Base-by-base conservation (phyloP, 2,888 invertebrate species). In the Unio delphinus region DNA sequence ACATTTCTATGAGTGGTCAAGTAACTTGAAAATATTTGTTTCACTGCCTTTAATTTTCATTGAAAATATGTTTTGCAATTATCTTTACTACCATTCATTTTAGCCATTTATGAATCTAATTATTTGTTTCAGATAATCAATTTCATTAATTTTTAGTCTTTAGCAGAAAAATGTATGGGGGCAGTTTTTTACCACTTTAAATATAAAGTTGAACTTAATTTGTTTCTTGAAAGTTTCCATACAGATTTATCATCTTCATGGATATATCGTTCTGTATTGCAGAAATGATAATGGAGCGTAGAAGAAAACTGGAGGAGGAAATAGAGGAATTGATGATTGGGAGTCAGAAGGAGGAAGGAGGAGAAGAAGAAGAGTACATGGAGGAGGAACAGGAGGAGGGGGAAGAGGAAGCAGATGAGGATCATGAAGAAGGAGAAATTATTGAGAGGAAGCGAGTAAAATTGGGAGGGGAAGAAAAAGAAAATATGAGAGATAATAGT, bases 241-340 rank as follows among this genome's bases (percentile, higher is more conserved):
- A 4, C 11, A 45, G 15, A 45, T 45, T 45, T 11, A 28, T 23
- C 30, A 57, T 28, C 28, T n/a, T 59, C 20, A 55, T 61, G 17
- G 15, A 23, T 34, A 26, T 45, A 34, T 61, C 30, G 30, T 11
- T 57, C 71, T 67, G 54, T 58, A 30, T 74, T 80, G 30, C 74
- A 87, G 87, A 80, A 61, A 83, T 86, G 82, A 81, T 87, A 17
- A 76, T 75, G 28, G 79, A 82, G 23, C 76, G 84, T 58, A 70
- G 78, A 26, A 80, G 78, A 67, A 80, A 82, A 73, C 72, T 87
- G 63, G 85, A 86, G 62, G 76, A 80, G 26, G 85, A 86, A 58
- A 84, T 86, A 26, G 80, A 80, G 56, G 82, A 82, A 58, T 70
- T 86, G 64, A 84, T 85, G 85, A 76, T 74, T 26, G 79, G 80